A percentile compares a stretch with the other conserved stretches of the same genome.
phyloP scores from a whole-genome alignment of 2,113 vertebrate genomes.

The Cyphomyrus plagiostoma region DNA sequence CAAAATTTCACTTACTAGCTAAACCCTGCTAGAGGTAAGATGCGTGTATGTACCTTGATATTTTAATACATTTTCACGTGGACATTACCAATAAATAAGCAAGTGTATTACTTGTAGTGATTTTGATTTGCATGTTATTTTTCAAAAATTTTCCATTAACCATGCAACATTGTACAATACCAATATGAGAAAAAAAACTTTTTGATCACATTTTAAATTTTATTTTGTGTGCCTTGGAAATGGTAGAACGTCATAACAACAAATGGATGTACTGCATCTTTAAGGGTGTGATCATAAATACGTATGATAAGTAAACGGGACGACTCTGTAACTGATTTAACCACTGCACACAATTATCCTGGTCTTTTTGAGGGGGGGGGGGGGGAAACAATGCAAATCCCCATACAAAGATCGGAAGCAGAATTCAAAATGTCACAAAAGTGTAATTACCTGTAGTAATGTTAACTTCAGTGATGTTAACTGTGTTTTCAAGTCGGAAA shows the following conservation, averaged over 20 bases:
- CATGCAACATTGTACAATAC: not conserved
- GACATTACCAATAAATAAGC: not conserved
- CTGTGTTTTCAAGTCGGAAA: conserved; percentile 13
- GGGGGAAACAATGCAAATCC: not conserved
- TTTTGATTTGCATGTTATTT: not conserved
- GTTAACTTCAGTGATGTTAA: conserved; percentile 37
- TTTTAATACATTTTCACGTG: not conserved
- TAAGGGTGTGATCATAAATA: not conserved
- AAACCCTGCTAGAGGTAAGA: not conserved
- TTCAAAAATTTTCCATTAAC: not conserved
- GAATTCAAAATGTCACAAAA: not conserved
- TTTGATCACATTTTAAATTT: not conserved
- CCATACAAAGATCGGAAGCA: not conserved
- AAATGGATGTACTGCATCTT: too few species aligned
- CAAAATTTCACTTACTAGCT: not conserved
- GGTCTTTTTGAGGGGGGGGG: not conserved
- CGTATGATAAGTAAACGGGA: not conserved
- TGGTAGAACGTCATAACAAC: not conserved
- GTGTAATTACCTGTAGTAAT: conserved; percentile 30
- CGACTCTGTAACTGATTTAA: not conserved
- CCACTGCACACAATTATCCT: not conserved
- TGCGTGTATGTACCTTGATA: not conserved
- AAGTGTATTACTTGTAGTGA: not conserved
- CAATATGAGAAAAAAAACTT: too few species aligned
- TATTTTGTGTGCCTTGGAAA: not conserved